Conservation (phyloP, 92 coral and sea anemone genomes). For the Phymanthus crucifer region DNA sequence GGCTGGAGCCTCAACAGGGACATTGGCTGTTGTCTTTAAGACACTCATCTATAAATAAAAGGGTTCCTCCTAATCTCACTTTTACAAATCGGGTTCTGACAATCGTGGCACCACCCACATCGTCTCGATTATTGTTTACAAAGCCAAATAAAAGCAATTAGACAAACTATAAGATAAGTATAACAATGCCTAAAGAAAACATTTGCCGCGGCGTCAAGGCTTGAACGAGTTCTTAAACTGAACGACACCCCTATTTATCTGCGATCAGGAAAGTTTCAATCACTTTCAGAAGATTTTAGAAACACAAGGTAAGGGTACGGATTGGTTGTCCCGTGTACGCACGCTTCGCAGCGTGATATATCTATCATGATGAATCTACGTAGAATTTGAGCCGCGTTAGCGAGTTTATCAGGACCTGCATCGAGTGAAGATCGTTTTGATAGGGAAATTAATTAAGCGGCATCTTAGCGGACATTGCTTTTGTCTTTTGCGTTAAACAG, state of each 20-base stretch:
- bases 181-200: slow-evolving; percentile 49
- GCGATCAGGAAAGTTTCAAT: slow-evolving; percentile 9
- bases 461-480: slow-evolving; percentile 51
- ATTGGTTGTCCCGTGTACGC: slow-evolving; percentile 34
- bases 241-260: background rate
- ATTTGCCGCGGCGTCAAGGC: slow-evolving; percentile 21
- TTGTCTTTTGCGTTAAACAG: slow-evolving; percentile 63
- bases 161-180: slow-evolving; percentile 49
- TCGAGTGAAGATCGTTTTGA: slow-evolving; percentile 81
- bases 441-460: slow-evolving; percentile 86
- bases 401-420: slow-evolving; percentile 73
- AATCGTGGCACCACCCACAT: slow-evolving; percentile 88
- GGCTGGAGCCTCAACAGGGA: slow-evolving; percentile 3
- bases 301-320: slow-evolving; percentile 8
- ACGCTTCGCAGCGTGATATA: slow-evolving; percentile 40
- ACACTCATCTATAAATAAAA: slow-evolving; percentile 49
- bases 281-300: slow-evolving; percentile 10
- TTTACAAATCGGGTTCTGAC: slow-evolving; percentile 60
- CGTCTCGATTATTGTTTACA: slow-evolving; percentile 82
- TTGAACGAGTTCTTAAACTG: background rate
- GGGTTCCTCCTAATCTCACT: slow-evolving; percentile 70
- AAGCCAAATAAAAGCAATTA: slow-evolving; percentile 64
- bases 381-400: slow-evolving; percentile 60
- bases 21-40: slow-evolving; percentile 3
- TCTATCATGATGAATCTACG: slow-evolving; percentile 68